Evolutionary conservation across 1,140 invertebrate species (phyloP), one percentile per base, ranked within the genome.

Genomic region (Microplitis demolitor): DNA sequence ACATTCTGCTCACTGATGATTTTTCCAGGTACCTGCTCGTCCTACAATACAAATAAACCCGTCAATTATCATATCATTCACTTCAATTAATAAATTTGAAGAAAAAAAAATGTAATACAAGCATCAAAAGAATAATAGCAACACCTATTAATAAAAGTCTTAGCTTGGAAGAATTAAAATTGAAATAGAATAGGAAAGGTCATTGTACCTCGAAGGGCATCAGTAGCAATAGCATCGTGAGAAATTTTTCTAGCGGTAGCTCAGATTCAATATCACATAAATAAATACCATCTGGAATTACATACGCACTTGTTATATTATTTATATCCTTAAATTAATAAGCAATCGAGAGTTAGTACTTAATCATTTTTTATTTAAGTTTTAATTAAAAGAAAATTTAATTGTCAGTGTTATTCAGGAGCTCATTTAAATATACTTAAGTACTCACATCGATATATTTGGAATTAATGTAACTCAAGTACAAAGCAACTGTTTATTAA

Each of bases 1-100:
- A 95, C n/a, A 96, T 92, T 76, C 96, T 89, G 71, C 95, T 96
- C 70, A 94, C 91, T 61, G 95, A 94, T 76, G 95, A 96, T 87
- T 96, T 95, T 83, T 95, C 92, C 83, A 97, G 89, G 87, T 96
- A 97, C 88, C 96, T 95, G 84, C 94, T 93, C 69, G 95, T 94
- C 80, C 95, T 95, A 90, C 78, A 92, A 92, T 76, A 83, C 82
- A 88, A 81, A 76, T 79, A 72, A 60, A 66, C 50, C 11, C 11
- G 6, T 9, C 3, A 45, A 45, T 11, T 6, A 45, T 11, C 39
- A 9, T 6, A 45, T 11, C 39, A 9, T 45, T 0, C 39, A 45
- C 39, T 45, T 45, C 6, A 45, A 11, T 9, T 45, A 6, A 9
- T 9, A 8, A 66, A 14, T 24, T 33, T 24, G 39, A 53, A 35